phyloP scores from a whole-genome alignment of 2,888 invertebrate genomes.

The Leucophenga montana region DNA sequence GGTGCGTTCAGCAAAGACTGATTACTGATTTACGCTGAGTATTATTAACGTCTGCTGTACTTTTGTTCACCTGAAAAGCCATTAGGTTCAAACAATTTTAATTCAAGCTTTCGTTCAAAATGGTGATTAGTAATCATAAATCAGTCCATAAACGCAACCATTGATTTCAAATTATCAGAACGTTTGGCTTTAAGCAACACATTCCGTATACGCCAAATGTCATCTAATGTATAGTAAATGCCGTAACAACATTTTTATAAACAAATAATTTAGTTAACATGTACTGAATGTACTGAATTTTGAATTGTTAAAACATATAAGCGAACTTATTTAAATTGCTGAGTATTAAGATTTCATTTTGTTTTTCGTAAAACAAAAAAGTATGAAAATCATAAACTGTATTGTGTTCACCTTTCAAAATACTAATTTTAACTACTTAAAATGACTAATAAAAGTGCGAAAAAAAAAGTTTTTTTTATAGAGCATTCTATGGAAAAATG shows the following conservation, averaged over 20 bases:
- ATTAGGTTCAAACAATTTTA: not conserved
- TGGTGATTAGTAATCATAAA: too few relatives aligned
- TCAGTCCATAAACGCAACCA: too few relatives aligned
- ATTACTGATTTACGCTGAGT: too few relatives aligned
- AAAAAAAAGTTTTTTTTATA: too few relatives aligned
- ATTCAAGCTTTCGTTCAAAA: too few relatives aligned
- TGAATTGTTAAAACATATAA: conserved; percentile 6
- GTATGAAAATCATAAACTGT: not conserved
- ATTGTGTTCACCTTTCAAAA: conserved; percentile 12
- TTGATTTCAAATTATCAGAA: not conserved
- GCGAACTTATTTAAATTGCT: not conserved
- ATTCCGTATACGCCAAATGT: conserved; percentile 10
- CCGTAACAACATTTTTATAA: not conserved
- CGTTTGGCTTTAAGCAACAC: not conserved
- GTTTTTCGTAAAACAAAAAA: not conserved
- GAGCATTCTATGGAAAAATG: too few relatives aligned
- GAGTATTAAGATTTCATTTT: not conserved
- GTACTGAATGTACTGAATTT: not conserved
- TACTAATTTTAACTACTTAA: conserved; percentile 13
- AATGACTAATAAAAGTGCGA: conserved; percentile 1
- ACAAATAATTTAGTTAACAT: not conserved
- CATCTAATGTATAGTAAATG: not conserved
- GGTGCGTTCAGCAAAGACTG: too few relatives aligned
- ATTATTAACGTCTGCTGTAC: too few relatives aligned
- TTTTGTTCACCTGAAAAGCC: too few relatives aligned